Conservation (phyloP, 2,888 invertebrate genomes). For the Sphinx pinastri region DNA sequence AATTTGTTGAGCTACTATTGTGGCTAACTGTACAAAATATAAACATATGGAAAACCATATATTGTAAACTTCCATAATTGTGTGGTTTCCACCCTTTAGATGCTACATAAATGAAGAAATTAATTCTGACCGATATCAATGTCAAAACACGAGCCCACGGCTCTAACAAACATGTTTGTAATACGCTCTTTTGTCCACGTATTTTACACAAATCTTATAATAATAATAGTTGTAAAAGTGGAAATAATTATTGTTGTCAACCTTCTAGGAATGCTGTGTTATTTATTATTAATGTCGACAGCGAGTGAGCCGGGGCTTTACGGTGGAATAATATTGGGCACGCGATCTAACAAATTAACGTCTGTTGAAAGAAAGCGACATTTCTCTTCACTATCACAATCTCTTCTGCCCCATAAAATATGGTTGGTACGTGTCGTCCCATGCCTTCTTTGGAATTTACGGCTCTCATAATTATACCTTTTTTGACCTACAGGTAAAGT, state of each 20-base stretch:
- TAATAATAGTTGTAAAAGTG: constrained; percentile 32
- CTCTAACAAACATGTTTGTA: background rate
- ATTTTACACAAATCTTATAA: constrained; percentile 32
- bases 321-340: constrained; percentile 57
- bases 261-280: constrained; percentile 44
- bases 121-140: background rate
- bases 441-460: background rate
- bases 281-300: constrained; percentile 51
- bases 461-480: background rate
- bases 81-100: background rate
- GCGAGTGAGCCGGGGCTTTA: constrained; percentile 44
- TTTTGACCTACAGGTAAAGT: too few species aligned
- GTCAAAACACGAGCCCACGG: constrained; percentile 3
- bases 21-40: background rate
- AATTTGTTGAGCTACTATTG: too few species aligned
- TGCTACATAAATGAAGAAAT: background rate
- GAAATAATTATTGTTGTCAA: constrained; percentile 49
- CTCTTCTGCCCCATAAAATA: constrained; percentile 2
- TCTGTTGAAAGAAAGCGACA: constrained; percentile 36
- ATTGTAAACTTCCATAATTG: background rate
- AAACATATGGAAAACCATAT: background rate
- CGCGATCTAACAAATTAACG: constrained; percentile 54
- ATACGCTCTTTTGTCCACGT: constrained; percentile 4
- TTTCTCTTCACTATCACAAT: constrained; percentile 25
- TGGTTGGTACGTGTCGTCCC: constrained; percentile 9